Percentiles rank a stretch among this genome's conserved stretches.
Evolutionary conservation across 2,797 vertebrate species (phyloP).

Genomic region (Anguilla megastoma): DNA sequence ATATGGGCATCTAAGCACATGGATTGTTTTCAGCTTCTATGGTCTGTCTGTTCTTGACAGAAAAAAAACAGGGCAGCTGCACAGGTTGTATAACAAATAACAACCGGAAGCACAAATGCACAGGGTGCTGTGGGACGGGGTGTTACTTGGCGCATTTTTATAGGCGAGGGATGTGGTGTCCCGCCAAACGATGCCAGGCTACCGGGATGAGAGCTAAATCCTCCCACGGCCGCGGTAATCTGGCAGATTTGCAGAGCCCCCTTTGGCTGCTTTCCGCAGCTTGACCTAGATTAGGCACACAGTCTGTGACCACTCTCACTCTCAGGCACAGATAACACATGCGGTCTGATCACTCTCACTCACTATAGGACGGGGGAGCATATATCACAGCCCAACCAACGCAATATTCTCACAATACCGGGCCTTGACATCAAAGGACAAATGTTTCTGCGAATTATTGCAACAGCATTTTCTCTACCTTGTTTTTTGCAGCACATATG

Average conservation of each 20-base stretch:
- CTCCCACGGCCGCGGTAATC: constrained; percentile 60
- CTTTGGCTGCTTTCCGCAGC: constrained; percentile 45
- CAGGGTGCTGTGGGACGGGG: constrained; percentile 38
- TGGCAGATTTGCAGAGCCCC: constrained; percentile 61
- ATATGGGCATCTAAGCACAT: constrained; percentile 46
- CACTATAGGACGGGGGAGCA: not conserved
- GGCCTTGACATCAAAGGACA: not conserved
- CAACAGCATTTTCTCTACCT: not conserved
- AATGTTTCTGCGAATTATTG: not conserved
- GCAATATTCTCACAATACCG: not conserved
- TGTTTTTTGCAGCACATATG: not conserved
- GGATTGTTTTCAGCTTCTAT: constrained; percentile 27
- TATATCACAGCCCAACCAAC: not conserved
- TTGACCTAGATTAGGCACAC: constrained; percentile 68
- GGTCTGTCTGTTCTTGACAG: constrained; percentile 26
- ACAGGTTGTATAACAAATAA: constrained; percentile 19
- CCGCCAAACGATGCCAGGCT: constrained; percentile 32
- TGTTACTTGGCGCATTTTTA: constrained; percentile 28
- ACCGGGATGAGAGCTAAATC: not conserved
- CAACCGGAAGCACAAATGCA: constrained; percentile 51
- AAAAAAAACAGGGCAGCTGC: constrained; percentile 29
- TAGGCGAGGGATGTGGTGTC: constrained; percentile 29
- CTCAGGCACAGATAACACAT: constrained; percentile 9
- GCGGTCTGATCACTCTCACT: constrained; percentile 47
- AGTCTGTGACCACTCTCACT: constrained; percentile 43